A percentile compares a stretch with the other conserved stretches of the same genome.
phyloP scores from a whole-genome alignment of 1,140 invertebrate genomes.

The Marisa cornuarietis region DNA sequence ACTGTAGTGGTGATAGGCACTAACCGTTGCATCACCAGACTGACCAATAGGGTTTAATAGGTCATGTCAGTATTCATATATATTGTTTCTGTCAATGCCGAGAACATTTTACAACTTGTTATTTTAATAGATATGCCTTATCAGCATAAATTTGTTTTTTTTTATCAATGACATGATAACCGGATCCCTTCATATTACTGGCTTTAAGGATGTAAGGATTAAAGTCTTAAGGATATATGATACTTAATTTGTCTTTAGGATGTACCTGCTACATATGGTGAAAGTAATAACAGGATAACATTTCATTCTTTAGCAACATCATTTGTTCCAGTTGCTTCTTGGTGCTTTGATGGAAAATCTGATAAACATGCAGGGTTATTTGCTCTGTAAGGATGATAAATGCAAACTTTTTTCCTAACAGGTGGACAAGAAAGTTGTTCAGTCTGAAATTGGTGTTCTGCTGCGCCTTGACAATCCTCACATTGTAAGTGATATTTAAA shows the following conservation, averaged over 20 bases:
- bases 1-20: too few species aligned
- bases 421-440: conserved; percentile 57
- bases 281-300: not conserved
- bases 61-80: too few species aligned
- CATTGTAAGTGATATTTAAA: conserved; percentile 47
- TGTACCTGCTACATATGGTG: not conserved
- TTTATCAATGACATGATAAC: too few species aligned
- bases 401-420: conserved; percentile 32
- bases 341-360: not conserved
- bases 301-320: not conserved
- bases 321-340: not conserved
- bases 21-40: too few species aligned
- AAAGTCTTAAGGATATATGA: not conserved
- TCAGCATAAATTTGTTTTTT: too few species aligned
- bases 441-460: conserved; percentile 55
- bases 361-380: not conserved
- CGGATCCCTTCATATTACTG: too few species aligned
- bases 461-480: conserved; percentile 52
- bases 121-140: too few species aligned
- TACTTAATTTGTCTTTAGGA: not conserved
- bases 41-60: too few species aligned
- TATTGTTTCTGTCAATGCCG: too few species aligned
- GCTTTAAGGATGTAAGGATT: not conserved
- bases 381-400: not conserved
- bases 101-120: too few species aligned